phyloP scores from a whole-genome alignment of 2,113 vertebrate species.

The Turdus rufiventris region DNA sequence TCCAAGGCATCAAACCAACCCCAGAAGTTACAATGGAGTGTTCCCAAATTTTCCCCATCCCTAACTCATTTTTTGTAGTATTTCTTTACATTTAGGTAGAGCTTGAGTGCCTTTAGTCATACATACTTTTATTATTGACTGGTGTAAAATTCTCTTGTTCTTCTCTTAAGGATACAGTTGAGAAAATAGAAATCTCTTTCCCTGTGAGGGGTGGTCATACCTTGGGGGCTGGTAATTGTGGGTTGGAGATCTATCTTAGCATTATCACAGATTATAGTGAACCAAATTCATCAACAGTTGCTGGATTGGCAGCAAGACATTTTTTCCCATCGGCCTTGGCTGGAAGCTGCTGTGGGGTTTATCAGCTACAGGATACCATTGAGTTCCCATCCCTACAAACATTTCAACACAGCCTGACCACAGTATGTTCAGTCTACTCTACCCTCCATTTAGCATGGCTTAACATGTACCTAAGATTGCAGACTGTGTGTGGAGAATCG shows the following conservation, averaged over 20 bases:
- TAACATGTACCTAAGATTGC: neutral
- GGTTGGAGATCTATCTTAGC: neutral
- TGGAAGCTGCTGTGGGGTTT: neutral
- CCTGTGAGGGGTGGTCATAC: accelerated
- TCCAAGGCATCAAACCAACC: neutral
- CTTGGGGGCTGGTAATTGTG: neutral
- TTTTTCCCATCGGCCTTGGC: neutral
- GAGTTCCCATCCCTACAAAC: neutral
- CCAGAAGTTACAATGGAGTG: neutral
- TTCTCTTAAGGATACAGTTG: neutral
- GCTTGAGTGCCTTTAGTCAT: neutral
- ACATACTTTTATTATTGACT: no score
- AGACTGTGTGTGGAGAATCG: neutral
- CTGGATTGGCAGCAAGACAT: neutral
- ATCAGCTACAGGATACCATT: neutral
- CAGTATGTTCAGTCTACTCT: neutral
- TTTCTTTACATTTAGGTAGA: neutral
- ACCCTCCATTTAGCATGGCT: neutral
- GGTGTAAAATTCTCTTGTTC: neutral
- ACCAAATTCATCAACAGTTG: neutral
- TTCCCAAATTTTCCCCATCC: neutral
- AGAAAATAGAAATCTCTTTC: neutral
- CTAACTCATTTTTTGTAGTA: neutral
- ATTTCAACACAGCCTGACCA: neutral
- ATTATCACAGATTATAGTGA: neutral